These are phyloP conservation scores for Lanistes nyassanus DNA, from an alignment of 1,140 invertebrate genomes.

Conservation along the genomic window DNA sequence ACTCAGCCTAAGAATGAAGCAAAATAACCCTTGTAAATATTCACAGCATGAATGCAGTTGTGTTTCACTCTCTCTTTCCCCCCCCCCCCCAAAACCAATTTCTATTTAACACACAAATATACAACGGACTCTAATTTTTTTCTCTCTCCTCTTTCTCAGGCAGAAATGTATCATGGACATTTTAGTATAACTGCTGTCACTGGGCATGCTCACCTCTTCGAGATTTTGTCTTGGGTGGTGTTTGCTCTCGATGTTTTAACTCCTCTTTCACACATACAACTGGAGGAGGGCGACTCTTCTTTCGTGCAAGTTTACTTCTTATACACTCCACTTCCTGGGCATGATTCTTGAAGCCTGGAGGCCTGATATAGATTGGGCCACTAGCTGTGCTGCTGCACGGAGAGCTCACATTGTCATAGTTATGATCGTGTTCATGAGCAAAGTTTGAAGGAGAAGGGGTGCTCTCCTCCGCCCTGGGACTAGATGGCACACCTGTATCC, in stretches of 20 bases:
- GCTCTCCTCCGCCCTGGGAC: slow-evolving; percentile 11
- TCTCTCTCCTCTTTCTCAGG: too few relatives aligned
- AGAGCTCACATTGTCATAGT: slow-evolving; percentile 62
- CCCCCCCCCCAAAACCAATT: too few relatives aligned
- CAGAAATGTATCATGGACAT: background rate
- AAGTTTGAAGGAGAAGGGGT: slow-evolving; percentile 39
- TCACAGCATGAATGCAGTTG: too few relatives aligned
- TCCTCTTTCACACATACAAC: slow-evolving; percentile 46
- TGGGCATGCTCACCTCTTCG: slow-evolving; percentile 50
- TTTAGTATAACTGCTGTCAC: background rate
- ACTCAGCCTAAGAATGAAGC: too few relatives aligned
- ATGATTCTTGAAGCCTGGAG: slow-evolving; percentile 65
- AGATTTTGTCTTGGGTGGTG: slow-evolving; percentile 58
- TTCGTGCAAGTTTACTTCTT: slow-evolving; percentile 45
- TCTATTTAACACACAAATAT: too few relatives aligned
- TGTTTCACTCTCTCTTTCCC: too few relatives aligned
- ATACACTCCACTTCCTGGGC: slow-evolving; percentile 54
- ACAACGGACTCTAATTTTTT: too few relatives aligned
- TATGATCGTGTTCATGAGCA: slow-evolving; percentile 58
- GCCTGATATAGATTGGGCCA: slow-evolving; percentile 66
- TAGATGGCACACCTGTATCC: slow-evolving; percentile 28
- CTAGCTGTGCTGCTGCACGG: slow-evolving; percentile 66
- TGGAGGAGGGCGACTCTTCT: slow-evolving; percentile 58
- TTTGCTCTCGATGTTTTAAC: slow-evolving; percentile 55
- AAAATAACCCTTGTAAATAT: too few relatives aligned